Base-by-base conservation (phyloP, 2,797 vertebrate genomes). In the Dipus sagitta region DNA sequence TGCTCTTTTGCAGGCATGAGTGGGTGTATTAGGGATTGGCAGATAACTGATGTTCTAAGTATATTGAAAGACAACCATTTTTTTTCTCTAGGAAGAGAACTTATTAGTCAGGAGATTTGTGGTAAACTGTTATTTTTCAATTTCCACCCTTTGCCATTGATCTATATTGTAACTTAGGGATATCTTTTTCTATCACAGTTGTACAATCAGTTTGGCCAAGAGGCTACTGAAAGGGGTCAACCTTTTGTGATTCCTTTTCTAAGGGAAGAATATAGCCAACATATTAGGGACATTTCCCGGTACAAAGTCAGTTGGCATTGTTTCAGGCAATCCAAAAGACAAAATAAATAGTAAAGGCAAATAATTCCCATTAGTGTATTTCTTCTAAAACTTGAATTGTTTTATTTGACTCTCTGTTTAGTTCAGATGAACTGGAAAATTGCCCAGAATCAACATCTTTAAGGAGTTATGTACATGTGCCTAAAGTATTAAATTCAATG, bases 401-500 rank as follows among this genome's bases (percentile, higher is more conserved):
- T 42, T 70, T 74, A 89, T 81, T 88, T 85, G 79, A 86, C 81
- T 94, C 38, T 90, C 84, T 83, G 62, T 86, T 93, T 82, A 93
- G 78, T 87, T 94, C 21, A 83, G 42, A 83, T 88, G 70, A 92
- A 86, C 2, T 93, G 91, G 92, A 95, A 95, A 94, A 92, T 38
- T 83, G 77, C 70, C 71, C 54, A 84, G 64, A 67, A 58, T 95
- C 83, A 70, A 76, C 67, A 79, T 72, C 23, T 96, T 67, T 92
- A 83, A 80, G 71, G 64, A 83, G 88, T 93, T 90, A 54, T 38
- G 67, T 11, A 78, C 54, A 82, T n/a, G 71, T 28, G 78, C 54
- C 60, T 87, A 75, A 94, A 84, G 94, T 62, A 94, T 13, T 47
- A 82, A 88, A 81, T 75, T 90, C 64, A 95, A 54, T 88, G 87